Evolutionary conservation across 2,113 vertebrate species (phyloP).

Genomic region (Caranx melampygus): DNA sequence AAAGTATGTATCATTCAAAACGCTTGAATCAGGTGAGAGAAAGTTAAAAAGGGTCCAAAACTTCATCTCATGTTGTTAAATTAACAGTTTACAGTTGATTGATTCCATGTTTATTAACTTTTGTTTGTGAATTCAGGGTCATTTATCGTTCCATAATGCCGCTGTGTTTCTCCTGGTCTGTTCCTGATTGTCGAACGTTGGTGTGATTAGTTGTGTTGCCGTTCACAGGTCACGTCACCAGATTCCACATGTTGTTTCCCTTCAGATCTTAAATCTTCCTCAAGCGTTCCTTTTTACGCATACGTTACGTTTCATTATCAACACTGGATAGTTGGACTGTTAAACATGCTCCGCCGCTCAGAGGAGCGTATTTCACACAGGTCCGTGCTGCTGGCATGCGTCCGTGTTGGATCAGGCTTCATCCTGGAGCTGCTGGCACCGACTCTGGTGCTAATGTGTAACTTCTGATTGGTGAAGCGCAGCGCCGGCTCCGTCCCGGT

Average conservation of each 20-base stretch:
- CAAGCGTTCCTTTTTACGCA: not conserved
- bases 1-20: not conserved
- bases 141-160: no score
- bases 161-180: no score
- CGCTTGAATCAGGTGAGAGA: no score
- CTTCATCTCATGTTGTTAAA: no score
- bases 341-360: not conserved
- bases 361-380: not conserved
- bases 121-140: no score
- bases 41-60: no score
- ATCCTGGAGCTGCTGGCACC: not conserved
- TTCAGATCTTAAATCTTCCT: not conserved
- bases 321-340: not conserved
- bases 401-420: conserved; percentile 8
- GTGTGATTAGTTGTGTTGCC: not conserved
- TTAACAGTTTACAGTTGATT: no score
- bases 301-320: conserved; percentile 3
- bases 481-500: conserved; percentile 28
- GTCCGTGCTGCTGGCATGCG: conserved; percentile 14
- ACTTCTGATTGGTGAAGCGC: conserved; percentile 33
- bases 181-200: no score
- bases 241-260: not conserved
- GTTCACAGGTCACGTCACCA: not conserved
- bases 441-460: conserved; percentile 21
- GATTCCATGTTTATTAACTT: no score